Evolutionary conservation across 2,888 invertebrate species (phyloP).

Genomic region (Corythucha ciliata): DNA sequence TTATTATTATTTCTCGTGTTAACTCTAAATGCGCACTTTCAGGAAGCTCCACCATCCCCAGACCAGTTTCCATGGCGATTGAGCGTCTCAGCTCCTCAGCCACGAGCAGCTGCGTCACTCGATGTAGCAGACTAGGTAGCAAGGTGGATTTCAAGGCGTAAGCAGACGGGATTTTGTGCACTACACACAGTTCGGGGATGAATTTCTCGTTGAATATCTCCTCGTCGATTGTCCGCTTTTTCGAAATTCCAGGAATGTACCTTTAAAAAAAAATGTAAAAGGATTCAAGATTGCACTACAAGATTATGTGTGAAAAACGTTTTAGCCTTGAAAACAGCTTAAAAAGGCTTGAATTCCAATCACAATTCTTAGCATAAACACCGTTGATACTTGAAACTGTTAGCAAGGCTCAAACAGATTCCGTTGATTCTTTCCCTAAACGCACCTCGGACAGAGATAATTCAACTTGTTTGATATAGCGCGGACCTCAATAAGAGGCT

Average conservation of each 20-base stretch:
- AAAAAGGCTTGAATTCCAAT: no score
- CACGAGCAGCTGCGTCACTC: conserved; percentile 58
- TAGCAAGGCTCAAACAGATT: not conserved
- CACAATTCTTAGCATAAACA: no score
- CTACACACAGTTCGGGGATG: conserved; percentile 78
- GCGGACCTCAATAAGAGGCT: conserved; percentile 75
- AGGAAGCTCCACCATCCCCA: conserved; percentile 41
- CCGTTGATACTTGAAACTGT: conserved; percentile 1
- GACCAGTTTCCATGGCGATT: conserved; percentile 45
- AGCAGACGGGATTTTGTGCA: conserved; percentile 58
- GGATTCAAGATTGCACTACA: no score
- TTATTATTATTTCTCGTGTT: not conserved
- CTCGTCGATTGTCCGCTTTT: conserved; percentile 21
- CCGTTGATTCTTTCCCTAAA: not conserved
- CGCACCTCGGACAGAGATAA: conserved; percentile 50
- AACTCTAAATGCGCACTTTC: not conserved
- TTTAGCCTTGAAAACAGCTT: no score
- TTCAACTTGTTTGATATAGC: conserved; percentile 52
- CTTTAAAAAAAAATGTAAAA: conserved; percentile 3
- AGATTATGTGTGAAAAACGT: no score
- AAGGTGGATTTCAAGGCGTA: conserved; percentile 78
- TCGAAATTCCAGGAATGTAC: not conserved
- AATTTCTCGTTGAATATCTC: conserved; percentile 51
- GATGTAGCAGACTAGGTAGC: conserved; percentile 75
- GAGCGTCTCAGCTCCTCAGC: conserved; percentile 60